Conservation (phyloP, 2,797 vertebrate species). For the Hafferia zeledoni region DNA sequence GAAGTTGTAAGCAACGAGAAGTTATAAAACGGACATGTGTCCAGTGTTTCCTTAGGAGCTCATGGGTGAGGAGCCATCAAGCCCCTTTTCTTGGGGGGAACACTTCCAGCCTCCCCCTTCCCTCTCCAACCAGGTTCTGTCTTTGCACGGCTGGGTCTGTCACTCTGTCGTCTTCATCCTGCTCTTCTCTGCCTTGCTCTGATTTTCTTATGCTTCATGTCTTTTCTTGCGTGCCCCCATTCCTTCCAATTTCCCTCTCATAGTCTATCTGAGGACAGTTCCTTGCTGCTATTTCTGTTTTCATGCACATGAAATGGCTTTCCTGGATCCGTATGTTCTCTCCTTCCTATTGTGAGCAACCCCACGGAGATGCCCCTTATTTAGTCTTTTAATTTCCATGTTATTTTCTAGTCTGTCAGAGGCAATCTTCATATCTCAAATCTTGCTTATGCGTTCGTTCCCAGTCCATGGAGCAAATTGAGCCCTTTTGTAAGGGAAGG, state of each 20-base stretch:
- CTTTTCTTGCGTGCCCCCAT: not conserved
- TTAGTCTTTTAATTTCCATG: not conserved
- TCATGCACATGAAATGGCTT: not conserved
- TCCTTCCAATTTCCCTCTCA: not conserved
- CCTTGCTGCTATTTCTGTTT: not conserved
- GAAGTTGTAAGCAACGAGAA: not conserved
- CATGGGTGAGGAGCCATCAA: rapidly evolving
- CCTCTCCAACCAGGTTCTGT: not conserved
- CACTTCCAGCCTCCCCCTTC: not conserved
- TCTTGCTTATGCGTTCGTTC: not conserved
- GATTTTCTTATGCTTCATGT: not conserved
- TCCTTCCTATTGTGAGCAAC: not conserved
- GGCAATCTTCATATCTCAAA: not conserved
- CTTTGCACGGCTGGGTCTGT: not conserved
- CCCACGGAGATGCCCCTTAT: not conserved
- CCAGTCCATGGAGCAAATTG: not conserved
- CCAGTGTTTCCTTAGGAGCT: not conserved
- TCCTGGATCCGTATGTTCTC: not conserved
- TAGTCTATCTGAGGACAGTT: not conserved
- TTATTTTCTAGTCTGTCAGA: not conserved
- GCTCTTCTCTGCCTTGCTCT: not conserved
- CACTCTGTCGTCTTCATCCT: not conserved
- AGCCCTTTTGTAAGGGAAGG: constrained; percentile 21
- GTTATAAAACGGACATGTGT: not conserved
- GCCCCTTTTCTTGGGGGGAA: not conserved